phyloP scores from a whole-genome alignment of 2,113 vertebrate genomes.

The Stigmatopora nigra region DNA sequence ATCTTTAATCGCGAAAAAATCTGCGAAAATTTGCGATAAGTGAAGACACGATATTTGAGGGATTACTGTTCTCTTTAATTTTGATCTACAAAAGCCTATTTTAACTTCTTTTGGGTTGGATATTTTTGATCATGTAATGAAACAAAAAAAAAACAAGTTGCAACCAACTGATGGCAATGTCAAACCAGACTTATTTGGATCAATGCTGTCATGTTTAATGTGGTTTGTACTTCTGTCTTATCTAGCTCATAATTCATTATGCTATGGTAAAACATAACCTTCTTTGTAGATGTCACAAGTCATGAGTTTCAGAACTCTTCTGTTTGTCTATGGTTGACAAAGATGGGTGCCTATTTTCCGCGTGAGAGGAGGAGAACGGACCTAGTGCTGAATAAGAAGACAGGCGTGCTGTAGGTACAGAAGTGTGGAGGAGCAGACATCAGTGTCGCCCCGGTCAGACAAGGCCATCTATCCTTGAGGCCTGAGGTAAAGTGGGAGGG shows the following conservation, averaged over 20 bases:
- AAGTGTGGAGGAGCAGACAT: conserved; percentile 59
- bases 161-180: not conserved
- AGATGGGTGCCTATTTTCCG: conserved; percentile 40
- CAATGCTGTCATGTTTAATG: not conserved
- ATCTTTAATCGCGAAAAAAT: too few relatives aligned
- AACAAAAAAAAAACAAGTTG: too few relatives aligned
- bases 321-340: conserved; percentile 52
- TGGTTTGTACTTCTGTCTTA: not conserved
- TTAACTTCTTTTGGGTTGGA: not conserved
- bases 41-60: too few relatives aligned
- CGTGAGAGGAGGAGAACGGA: conserved; percentile 25
- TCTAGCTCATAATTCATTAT: not conserved
- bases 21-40: too few relatives aligned
- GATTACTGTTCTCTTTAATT: not conserved
- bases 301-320: conserved; percentile 61
- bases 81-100: not conserved
- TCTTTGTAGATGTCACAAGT: not conserved
- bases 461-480: conserved; percentile 67
- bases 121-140: not conserved
- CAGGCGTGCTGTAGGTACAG: conserved; percentile 65
- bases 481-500: conserved; percentile 44
- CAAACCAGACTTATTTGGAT: not conserved
- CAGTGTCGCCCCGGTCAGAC: conserved; percentile 66
- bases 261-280: not conserved
- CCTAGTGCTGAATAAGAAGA: conserved; percentile 37